Evolutionary conservation across 2,797 vertebrate species (phyloP).

Genomic region (Stomatorhinus walkeri): DNA sequence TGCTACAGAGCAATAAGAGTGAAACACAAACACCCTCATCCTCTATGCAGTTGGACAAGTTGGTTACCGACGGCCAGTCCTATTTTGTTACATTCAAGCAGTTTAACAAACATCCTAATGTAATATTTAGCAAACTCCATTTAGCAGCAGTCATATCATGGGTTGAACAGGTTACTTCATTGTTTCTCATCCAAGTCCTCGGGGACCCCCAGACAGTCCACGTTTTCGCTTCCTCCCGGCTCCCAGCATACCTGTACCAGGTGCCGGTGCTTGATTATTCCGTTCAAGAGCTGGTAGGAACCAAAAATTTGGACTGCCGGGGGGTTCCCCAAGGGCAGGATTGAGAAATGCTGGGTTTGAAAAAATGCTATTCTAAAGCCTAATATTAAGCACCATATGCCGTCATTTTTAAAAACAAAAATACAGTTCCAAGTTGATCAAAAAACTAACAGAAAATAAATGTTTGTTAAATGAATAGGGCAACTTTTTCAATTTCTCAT

Average conservation of each 20-base stretch:
- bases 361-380: constrained; percentile 33
- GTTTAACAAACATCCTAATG: constrained; percentile 78
- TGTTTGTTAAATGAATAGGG: not conserved
- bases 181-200: not conserved
- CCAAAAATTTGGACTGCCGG: not conserved
- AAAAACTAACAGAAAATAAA: not conserved
- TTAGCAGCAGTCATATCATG: constrained; percentile 58
- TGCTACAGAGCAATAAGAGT: not conserved
- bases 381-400: constrained; percentile 27
- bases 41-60: not conserved
- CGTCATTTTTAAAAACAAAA: constrained; percentile 26
- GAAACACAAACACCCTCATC: not conserved
- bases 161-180: constrained; percentile 32
- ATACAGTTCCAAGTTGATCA: constrained; percentile 18
- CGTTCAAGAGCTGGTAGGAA: not conserved
- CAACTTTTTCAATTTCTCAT: not conserved
- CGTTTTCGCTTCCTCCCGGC: not conserved
- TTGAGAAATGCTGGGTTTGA: not conserved
- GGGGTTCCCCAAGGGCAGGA: not conserved
- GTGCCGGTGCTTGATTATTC: not conserved
- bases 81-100: constrained; percentile 50
- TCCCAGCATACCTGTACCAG: not conserved
- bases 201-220: not conserved
- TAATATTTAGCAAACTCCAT: constrained; percentile 56
- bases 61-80: not conserved